Conservation (phyloP, 2,888 invertebrate genomes). For the Phortica okadai region DNA sequence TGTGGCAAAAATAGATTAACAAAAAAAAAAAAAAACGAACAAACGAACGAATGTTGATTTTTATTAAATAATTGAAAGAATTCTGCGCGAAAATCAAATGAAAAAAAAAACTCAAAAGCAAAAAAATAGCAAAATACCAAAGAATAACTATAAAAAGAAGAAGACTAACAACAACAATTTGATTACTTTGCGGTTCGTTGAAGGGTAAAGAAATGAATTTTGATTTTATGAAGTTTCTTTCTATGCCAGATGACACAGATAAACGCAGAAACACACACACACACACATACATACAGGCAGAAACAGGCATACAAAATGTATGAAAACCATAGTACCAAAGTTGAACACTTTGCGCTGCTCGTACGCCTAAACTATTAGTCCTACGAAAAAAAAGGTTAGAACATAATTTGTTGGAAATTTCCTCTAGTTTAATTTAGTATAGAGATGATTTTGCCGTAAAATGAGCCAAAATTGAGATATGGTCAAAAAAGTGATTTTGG, state of each 20-base stretch:
- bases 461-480: too few relatives aligned
- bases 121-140: background rate
- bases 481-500: too few relatives aligned
- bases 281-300: constrained; percentile 31
- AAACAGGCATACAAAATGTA: too few relatives aligned
- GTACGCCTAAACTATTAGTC: too few relatives aligned
- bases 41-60: constrained; percentile 25
- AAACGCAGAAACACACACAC: constrained; percentile 37
- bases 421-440: too few relatives aligned
- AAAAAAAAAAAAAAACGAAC: constrained; percentile 41
- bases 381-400: too few relatives aligned
- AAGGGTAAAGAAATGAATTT: background rate
- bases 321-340: too few relatives aligned
- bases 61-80: constrained; percentile 30
- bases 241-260: constrained; percentile 31
- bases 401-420: too few relatives aligned
- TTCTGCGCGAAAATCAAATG: background rate
- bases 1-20: constrained; percentile 42
- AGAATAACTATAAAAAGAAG: background rate
- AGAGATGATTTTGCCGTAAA: too few relatives aligned
- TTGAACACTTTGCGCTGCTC: too few relatives aligned
- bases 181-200: constrained; percentile 1
- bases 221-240: background rate
- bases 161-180: background rate
- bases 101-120: background rate